phyloP scores from a whole-genome alignment of 2,113 vertebrate genomes.

The Cettia cetti region DNA sequence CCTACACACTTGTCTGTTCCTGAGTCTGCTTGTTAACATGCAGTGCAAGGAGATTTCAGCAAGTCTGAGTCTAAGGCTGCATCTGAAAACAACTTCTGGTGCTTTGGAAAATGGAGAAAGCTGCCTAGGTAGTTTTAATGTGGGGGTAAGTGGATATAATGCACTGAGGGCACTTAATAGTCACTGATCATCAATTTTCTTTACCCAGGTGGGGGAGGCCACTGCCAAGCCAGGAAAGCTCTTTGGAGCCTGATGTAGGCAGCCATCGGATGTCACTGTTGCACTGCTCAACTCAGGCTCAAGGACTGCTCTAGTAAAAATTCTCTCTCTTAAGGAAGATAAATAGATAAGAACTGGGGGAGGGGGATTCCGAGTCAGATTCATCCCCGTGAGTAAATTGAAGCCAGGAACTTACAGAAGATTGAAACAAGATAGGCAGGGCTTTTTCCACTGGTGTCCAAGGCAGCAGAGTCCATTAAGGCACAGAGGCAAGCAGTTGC shows the following conservation, averaged over 20 bases:
- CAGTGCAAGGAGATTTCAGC: neutral
- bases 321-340: constrained; percentile 31
- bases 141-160: neutral
- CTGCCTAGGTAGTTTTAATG: neutral
- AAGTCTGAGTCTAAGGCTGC: neutral
- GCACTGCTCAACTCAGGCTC: constrained; percentile 39
- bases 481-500: neutral
- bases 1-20: neutral
- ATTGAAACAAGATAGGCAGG: constrained; percentile 6
- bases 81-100: neutral
- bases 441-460: neutral
- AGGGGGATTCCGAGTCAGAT: neutral
- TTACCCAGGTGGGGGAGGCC: neutral
- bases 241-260: neutral
- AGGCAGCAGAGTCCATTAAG: neutral
- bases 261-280: constrained; percentile 76
- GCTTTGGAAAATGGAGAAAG: neutral
- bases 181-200: neutral
- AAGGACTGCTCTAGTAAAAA: neutral
- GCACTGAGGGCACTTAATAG: neutral
- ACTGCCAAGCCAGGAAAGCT: neutral
- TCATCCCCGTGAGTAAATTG: neutral
- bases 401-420: neutral
- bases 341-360: neutral
- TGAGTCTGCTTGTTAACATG: neutral